Percentiles rank a stretch among this genome's conserved stretches.
These are phyloP conservation scores for Malurus leucopterus DNA, from an alignment of 2,797 vertebrate genomes.

Conservation along the genomic window DNA sequence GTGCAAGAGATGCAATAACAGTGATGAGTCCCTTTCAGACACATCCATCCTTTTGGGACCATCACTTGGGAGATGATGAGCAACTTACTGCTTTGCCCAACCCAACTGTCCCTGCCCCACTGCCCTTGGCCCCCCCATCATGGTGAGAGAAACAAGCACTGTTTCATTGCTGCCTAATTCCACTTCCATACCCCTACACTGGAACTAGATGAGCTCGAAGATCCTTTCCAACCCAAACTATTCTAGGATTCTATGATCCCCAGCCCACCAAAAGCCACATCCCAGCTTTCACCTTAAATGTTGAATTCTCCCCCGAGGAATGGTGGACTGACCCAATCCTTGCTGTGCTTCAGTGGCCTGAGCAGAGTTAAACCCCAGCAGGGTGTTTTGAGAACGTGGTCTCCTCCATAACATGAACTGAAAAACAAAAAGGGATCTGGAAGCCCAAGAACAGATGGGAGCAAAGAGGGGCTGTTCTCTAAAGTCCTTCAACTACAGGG, in stretches of 20 bases:
- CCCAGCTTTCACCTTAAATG: background rate
- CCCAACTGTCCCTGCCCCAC: background rate
- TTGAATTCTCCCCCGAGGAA: background rate
- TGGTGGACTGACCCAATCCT: rapidly evolving
- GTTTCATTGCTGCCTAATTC: background rate
- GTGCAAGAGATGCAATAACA: background rate
- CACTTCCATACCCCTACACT: background rate
- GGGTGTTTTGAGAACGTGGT: background rate
- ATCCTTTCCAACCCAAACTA: background rate
- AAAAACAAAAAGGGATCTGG: background rate
- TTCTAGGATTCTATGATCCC: background rate
- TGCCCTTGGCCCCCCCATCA: background rate
- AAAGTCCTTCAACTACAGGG: background rate
- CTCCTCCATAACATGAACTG: background rate
- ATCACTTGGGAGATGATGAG: background rate
- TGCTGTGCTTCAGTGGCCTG: background rate
- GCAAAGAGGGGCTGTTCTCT: background rate
- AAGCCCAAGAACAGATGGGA: background rate
- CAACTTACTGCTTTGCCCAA: background rate
- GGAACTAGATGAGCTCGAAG: background rate
- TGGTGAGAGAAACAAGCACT: background rate
- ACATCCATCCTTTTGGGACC: background rate
- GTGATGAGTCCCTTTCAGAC: background rate
- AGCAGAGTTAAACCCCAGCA: background rate
- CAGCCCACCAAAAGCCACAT: background rate